Percentiles rank a stretch among this genome's conserved stretches.
Conservation (phyloP, 2,797 vertebrate species). For the Aphelocoma californica region DNA sequence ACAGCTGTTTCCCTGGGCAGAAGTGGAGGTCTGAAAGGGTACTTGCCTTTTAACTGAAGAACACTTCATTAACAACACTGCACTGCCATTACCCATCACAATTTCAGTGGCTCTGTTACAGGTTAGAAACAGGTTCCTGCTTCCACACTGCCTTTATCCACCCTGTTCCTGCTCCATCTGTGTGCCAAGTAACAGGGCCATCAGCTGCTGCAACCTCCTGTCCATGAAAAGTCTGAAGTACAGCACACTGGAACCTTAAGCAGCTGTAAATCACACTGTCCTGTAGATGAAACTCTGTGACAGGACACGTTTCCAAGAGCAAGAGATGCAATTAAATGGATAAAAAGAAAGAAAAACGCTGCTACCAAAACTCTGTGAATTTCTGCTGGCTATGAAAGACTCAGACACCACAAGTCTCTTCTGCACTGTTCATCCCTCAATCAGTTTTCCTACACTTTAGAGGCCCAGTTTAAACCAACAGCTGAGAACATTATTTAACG, state of each 20-base stretch:
- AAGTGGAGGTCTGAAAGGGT: neutral
- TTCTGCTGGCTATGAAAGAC: neutral
- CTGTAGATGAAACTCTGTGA: neutral
- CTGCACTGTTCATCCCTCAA: neutral
- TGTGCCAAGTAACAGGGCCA: neutral
- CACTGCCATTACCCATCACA: neutral
- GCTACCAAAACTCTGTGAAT: neutral
- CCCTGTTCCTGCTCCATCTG: neutral
- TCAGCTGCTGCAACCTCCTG: neutral
- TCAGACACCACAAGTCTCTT: neutral
- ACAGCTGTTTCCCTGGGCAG: neutral
- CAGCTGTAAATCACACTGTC: neutral
- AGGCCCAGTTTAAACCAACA: neutral
- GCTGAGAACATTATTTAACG: neutral
- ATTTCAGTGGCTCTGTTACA: neutral
- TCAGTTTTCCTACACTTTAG: neutral
- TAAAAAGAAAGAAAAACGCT: neutral
- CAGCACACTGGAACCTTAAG: neutral
- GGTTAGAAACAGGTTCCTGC: neutral
- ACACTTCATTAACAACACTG: neutral
- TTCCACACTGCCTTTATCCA: neutral
- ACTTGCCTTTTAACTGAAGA: neutral
- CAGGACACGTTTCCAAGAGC: neutral
- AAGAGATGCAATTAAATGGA: neutral
- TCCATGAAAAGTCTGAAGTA: neutral